These are phyloP conservation scores for Drosophila monieri DNA, from an alignment of 2,888 invertebrate genomes.

Conservation along the genomic window DNA sequence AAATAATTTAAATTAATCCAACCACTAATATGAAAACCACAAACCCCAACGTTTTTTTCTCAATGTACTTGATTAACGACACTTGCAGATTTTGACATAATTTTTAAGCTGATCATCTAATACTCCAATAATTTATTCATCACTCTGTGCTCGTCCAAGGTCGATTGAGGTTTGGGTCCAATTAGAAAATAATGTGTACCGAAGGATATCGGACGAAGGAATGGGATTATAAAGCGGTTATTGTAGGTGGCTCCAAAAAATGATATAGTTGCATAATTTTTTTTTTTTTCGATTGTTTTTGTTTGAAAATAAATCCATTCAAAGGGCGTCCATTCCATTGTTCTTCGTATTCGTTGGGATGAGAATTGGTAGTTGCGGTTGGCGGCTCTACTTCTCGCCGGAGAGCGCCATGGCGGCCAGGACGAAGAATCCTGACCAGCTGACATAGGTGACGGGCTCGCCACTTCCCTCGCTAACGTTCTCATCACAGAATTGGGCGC, in stretches of 20 bases:
- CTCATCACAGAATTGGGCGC: conserved; percentile 49
- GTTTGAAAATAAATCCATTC: neutral
- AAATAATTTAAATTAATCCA: too few species aligned
- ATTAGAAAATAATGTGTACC: neutral
- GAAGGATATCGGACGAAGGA: neutral
- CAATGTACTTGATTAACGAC: neutral
- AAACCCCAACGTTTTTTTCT: neutral
- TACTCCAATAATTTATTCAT: conserved; percentile 21
- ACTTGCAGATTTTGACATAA: conserved; percentile 1
- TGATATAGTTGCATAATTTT: too few species aligned
- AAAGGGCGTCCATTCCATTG: conserved; percentile 1
- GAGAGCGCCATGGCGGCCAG: conserved; percentile 38
- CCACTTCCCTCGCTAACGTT: conserved; percentile 15
- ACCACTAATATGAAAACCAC: neutral
- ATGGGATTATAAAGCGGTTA: neutral
- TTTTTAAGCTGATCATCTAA: conserved; percentile 3
- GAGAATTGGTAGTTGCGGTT: neutral
- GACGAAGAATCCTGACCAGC: conserved; percentile 57
- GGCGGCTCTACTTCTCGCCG: conserved; percentile 43
- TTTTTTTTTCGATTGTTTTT: too few species aligned
- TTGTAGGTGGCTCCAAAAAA: too few species aligned
- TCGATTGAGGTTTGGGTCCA: neutral
- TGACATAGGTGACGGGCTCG: conserved; percentile 44
- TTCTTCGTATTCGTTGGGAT: neutral
- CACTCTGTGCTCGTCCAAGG: conserved; percentile 26